These are phyloP conservation scores for Choreutis nemorana DNA, from an alignment of 2,888 invertebrate species.

Conservation along the genomic window DNA sequence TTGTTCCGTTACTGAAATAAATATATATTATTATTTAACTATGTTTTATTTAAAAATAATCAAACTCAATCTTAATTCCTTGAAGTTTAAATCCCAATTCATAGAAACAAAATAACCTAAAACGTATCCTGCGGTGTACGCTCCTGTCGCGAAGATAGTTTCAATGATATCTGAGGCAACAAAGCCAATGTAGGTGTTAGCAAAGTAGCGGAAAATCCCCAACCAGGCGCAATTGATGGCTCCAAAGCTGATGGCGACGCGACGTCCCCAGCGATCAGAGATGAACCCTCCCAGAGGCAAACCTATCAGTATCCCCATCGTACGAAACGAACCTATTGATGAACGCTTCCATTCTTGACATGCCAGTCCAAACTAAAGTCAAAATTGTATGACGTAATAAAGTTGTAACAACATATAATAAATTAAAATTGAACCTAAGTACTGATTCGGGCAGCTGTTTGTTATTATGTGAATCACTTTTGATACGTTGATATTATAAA, in stretches of 20 bases:
- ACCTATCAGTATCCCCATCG: conserved; percentile 67
- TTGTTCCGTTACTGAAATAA: conserved; percentile 5
- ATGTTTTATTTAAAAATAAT: not conserved
- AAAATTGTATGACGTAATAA: not conserved
- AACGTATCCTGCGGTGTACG: conserved; percentile 3
- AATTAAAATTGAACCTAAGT: no score
- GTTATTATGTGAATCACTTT: no score
- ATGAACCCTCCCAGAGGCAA: conserved; percentile 66
- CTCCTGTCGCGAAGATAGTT: not conserved
- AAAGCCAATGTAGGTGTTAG: conserved; percentile 2
- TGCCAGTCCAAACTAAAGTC: conserved; percentile 11
- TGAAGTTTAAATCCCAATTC: not conserved
- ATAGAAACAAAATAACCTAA: conserved; percentile 2
- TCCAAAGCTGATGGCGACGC: conserved; percentile 2
- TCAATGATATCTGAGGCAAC: not conserved
- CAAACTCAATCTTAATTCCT: not conserved
- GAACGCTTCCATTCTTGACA: conserved; percentile 67
- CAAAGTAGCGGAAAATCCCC: conserved; percentile 2
- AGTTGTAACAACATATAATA: no score
- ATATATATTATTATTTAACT: not conserved
- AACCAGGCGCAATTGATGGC: conserved; percentile 4
- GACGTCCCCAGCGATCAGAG: conserved; percentile 51
- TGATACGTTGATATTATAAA: no score
- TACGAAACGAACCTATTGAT: conserved; percentile 69
- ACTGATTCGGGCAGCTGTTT: no score